Evolutionary conservation across 2,888 invertebrate genomes (phyloP).

Genomic region (Tachina grossa): DNA sequence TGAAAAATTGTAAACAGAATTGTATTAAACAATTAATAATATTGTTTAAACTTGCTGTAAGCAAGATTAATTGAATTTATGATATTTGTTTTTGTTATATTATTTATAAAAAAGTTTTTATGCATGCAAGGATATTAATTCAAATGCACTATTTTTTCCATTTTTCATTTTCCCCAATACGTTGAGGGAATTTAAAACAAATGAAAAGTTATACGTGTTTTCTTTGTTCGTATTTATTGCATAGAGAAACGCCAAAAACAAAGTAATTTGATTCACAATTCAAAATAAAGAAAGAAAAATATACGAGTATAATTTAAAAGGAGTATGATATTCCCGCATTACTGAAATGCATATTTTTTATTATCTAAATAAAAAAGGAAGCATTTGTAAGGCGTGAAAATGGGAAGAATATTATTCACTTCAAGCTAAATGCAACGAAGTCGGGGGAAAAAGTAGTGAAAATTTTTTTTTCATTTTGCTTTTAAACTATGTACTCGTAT

Average conservation of each 20-base stretch:
- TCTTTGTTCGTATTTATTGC: not conserved
- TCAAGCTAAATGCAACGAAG: not conserved
- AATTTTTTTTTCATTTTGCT: too few relatives aligned
- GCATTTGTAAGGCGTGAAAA: not conserved
- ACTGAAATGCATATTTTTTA: not conserved
- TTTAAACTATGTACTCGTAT: too few relatives aligned
- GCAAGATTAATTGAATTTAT: constrained; percentile 26
- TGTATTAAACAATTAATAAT: not conserved
- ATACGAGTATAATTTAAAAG: constrained; percentile 5
- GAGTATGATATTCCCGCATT: constrained; percentile 18
- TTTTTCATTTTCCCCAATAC: constrained; percentile 53
- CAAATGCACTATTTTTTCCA: constrained; percentile 47
- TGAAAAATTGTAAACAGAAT: constrained; percentile 22
- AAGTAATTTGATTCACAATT: constrained; percentile 49
- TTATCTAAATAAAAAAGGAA: not conserved
- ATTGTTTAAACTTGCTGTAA: not conserved
- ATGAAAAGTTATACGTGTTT: constrained; percentile 65
- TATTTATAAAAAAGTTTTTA: not conserved
- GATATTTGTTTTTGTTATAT: not conserved
- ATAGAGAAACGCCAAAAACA: constrained; percentile 27
- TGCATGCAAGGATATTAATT: constrained; percentile 31
- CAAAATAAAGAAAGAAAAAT: not conserved
- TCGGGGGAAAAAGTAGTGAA: too few relatives aligned
- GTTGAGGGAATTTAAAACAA: constrained; percentile 60
- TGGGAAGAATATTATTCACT: not conserved